A percentile compares a stretch with the other conserved stretches of the same genome.
Evolutionary conservation across 2,888 invertebrate genomes (phyloP).

Genomic region (Hirtodrosophila histrioides): DNA sequence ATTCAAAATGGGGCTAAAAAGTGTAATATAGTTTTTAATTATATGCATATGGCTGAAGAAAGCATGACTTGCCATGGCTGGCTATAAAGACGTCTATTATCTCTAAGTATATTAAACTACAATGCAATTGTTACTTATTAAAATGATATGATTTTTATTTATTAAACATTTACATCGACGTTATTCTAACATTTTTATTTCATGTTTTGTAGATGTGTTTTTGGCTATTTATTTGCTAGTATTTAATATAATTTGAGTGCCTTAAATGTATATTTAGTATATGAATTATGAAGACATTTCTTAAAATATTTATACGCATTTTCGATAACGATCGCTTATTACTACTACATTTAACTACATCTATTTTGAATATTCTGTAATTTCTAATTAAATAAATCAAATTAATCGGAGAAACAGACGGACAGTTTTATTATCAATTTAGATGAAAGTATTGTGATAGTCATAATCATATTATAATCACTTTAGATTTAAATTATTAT

Average conservation of each 20-base stretch:
- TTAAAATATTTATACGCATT: slow-evolving; percentile 25
- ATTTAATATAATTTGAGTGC: slow-evolving; percentile 22
- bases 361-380: slow-evolving; percentile 2
- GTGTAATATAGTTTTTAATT: too few relatives aligned
- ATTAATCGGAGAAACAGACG: not conserved
- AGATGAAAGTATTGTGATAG: not conserved
- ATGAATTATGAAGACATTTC: slow-evolving; percentile 25
- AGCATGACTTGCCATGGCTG: too few relatives aligned
- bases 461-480: not conserved
- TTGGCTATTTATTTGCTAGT: slow-evolving; percentile 35
- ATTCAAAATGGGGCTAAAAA: too few relatives aligned
- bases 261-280: slow-evolving; percentile 28
- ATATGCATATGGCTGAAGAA: too few relatives aligned
- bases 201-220: slow-evolving; percentile 23
- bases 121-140: slow-evolving; percentile 32
- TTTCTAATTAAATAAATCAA: slow-evolving; percentile 1
- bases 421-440: not conserved
- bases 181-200: slow-evolving; percentile 37
- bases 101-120: not conserved
- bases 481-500: not conserved
- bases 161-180: slow-evolving; percentile 54
- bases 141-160: slow-evolving; percentile 57
- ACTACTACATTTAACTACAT: slow-evolving; percentile 11
- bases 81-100: too few relatives aligned
- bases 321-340: slow-evolving; percentile 13